Evolutionary conservation across 2,113 vertebrate genomes (phyloP).

Genomic region (Nibea albiflora): DNA sequence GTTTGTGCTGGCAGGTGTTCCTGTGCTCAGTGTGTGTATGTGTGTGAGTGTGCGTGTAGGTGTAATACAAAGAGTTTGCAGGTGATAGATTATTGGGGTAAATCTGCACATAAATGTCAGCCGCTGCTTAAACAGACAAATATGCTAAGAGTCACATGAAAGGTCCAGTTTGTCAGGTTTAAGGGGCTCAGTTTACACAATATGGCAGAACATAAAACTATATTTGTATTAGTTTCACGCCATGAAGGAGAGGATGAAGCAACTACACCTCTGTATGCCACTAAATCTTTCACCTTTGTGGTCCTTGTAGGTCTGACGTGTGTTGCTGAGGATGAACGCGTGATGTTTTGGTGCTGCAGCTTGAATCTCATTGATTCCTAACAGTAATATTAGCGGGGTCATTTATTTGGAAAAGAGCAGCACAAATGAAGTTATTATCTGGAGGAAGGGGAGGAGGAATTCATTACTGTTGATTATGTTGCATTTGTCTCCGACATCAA

Average conservation of each 20-base stretch:
- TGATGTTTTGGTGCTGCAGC: neutral
- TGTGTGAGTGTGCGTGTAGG: neutral
- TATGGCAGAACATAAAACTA: too few species aligned
- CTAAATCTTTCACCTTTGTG: too few species aligned
- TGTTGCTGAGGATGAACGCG: neutral
- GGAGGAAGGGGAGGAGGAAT: neutral
- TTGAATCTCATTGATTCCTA: neutral
- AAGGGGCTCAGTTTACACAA: too few species aligned
- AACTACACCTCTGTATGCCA: too few species aligned
- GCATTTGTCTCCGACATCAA: neutral
- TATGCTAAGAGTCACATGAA: neutral
- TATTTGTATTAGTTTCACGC: too few species aligned
- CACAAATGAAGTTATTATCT: neutral
- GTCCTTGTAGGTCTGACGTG: neutral
- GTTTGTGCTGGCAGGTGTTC: constrained; percentile 24
- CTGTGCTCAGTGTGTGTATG: neutral
- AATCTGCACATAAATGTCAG: neutral
- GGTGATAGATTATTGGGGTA: neutral
- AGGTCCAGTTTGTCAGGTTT: too few species aligned
- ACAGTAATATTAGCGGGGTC: neutral
- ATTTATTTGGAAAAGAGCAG: neutral
- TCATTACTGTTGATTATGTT: neutral
- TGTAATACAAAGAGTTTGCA: constrained; percentile 13
- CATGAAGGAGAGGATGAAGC: too few species aligned
- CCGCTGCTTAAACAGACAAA: neutral